phyloP scores from a whole-genome alignment of 2,888 invertebrate species.

The Drosophila neotestacea region DNA sequence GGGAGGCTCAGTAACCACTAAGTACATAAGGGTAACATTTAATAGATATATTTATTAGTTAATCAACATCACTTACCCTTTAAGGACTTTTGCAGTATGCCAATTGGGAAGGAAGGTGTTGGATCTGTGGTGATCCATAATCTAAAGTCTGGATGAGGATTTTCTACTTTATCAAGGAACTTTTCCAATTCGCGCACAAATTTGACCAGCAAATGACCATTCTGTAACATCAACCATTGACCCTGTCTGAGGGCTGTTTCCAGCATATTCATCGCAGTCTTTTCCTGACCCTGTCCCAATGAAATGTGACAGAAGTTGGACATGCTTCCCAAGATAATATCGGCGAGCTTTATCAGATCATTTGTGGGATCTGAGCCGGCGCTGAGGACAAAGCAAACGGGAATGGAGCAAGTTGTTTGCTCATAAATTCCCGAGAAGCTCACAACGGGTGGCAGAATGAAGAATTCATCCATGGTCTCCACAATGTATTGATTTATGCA shows the following conservation, averaged over 20 bases:
- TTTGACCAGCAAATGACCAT: conserved; percentile 93
- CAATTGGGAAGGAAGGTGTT: conserved; percentile 94
- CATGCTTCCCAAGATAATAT: conserved; percentile 89
- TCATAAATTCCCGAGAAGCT: conserved; percentile 94
- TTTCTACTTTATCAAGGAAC: conserved; percentile 90
- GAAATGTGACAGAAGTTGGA: conserved; percentile 95
- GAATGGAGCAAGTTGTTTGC: conserved; percentile 92
- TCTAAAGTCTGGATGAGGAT: conserved; percentile 95
- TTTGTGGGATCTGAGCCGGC: conserved; percentile 97
- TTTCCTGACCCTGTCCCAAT: conserved; percentile 97
- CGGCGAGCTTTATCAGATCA: conserved; percentile 92
- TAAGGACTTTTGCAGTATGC: conserved; percentile 93
- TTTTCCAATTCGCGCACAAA: conserved; percentile 94
- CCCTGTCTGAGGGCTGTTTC: conserved; percentile 91
- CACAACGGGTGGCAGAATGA: conserved; percentile 93
- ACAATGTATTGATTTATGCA: conserved; percentile 94
- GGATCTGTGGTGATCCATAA: conserved; percentile 97
- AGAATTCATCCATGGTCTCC: conserved; percentile 93
- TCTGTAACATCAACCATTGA: conserved; percentile 96
- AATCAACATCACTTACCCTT: conserved; percentile 87
- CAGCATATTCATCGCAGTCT: conserved; percentile 89
- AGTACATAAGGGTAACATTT: conserved; percentile 1
- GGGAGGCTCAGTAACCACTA: conserved; percentile 97
- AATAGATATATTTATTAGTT: neutral
- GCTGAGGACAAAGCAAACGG: conserved; percentile 96